These are phyloP conservation scores for Bombyx mori DNA, from an alignment of 1,140 invertebrate species.

Conservation along the genomic window DNA sequence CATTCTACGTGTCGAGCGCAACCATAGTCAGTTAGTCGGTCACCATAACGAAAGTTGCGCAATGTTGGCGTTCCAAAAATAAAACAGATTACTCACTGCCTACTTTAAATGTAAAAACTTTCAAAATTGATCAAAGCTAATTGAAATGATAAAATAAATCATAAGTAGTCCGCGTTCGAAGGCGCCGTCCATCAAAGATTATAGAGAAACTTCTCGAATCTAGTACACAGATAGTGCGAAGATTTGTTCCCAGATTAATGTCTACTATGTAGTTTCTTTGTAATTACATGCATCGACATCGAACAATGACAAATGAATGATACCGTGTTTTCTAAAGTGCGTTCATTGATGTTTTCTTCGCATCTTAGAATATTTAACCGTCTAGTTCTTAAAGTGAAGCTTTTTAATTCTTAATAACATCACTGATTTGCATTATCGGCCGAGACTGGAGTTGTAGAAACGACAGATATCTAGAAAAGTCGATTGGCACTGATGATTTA, in stretches of 20 bases:
- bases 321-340: too few relatives aligned
- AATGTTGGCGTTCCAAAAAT: slow-evolving; percentile 15
- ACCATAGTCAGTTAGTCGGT: neutral
- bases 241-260: slow-evolving; percentile 20
- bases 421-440: too few relatives aligned
- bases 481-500: too few relatives aligned
- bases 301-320: neutral
- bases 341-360: too few relatives aligned
- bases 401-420: too few relatives aligned
- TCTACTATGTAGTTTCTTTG: slow-evolving; percentile 20
- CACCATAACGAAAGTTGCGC: slow-evolving; percentile 11
- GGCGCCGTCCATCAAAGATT: slow-evolving; percentile 21
- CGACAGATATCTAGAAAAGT: too few relatives aligned
- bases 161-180: slow-evolving; percentile 14
- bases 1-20: too few relatives aligned
- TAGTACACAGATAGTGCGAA: slow-evolving; percentile 14
- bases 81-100: slow-evolving; percentile 14
- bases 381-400: too few relatives aligned
- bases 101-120: slow-evolving; percentile 17
- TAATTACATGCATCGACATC: slow-evolving; percentile 18
- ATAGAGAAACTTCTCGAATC: slow-evolving; percentile 21
- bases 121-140: slow-evolving; percentile 23
- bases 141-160: slow-evolving; percentile 17
- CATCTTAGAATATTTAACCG: too few relatives aligned
- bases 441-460: too few relatives aligned